phyloP scores from a whole-genome alignment of 2,797 vertebrate species.

The Podargus strigoides region DNA sequence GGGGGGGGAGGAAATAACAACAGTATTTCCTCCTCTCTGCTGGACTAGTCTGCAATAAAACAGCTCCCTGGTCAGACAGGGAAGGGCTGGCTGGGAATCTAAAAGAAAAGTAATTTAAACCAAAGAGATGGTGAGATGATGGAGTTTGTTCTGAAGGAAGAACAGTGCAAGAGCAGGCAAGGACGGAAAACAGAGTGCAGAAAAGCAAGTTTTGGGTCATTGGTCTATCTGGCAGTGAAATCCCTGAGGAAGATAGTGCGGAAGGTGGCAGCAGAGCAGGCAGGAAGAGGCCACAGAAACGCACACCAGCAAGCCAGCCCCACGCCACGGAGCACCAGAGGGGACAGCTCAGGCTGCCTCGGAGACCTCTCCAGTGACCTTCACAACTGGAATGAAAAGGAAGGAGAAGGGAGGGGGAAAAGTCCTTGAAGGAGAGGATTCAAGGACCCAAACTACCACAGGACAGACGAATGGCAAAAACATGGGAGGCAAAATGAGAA shows the following conservation, averaged over 20 bases:
- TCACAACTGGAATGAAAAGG: not conserved
- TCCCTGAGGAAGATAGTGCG: rapidly evolving
- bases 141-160: not conserved
- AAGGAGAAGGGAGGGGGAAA: no score
- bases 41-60: not conserved
- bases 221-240: not conserved
- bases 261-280: not conserved
- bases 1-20: rapidly evolving
- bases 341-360: not conserved
- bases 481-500: not conserved
- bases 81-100: not conserved
- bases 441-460: not conserved
- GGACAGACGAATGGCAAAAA: not conserved
- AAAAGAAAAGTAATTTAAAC: not conserved
- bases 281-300: not conserved
- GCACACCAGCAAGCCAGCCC: not conserved
- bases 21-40: not conserved
- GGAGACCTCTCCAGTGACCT: not conserved
- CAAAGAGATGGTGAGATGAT: not conserved
- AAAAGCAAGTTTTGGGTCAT: not conserved
- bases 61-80: not conserved
- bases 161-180: rapidly evolving
- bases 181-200: not conserved
- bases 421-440: not conserved
- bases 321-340: rapidly evolving